Evolutionary conservation across 2,888 invertebrate species (phyloP), one percentile per base, ranked within the genome.

Genomic region (Phengaris arion): DNA sequence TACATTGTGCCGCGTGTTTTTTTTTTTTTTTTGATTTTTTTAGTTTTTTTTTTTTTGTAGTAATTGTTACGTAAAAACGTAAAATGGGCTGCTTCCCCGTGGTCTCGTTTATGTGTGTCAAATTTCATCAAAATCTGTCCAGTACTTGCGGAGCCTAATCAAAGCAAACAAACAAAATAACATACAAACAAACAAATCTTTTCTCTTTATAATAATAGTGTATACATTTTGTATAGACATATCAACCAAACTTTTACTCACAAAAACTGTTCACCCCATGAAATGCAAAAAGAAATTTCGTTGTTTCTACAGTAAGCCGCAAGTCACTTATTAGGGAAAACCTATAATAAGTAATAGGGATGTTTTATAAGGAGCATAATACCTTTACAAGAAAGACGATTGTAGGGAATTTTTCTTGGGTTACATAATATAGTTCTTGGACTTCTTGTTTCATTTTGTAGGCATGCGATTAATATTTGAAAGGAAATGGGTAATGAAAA

Each of bases 271-370:
- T 45, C 22, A 54, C 59, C 57, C 57, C n/a, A 75, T 72, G 74
- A 74, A 77, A 77, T 78, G 77, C 79, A 77, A 64, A 64, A 45
- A 45, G 64, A 64, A 64, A 64, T 35, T 64, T 64, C 64, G 22
- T 59, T 22, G 35, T 64, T 64, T 13, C 35, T 10, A 64, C 64
- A 35, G n/a, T n/a, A n/a, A 64, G 35, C 64, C 64, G 64, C 64
- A 45, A 35, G 64, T 35, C 35, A 64, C 35, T 64, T 64, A 64
- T 64, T 64, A 35, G 35, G 22, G 64, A 64, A 64, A 64, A 64
- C 64, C 64, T 64, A 64, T 64, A 64, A 64, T 64, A 64, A 64
- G 35, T 64, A 64, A 64, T 64, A 64, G 64, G 64, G 64, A 64
- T 64, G 12, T 64, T 35, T 35, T 35, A 35, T 64, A 59, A 59